Base-by-base conservation (phyloP, 2,888 invertebrate species). In the Eupithecia subfuscata region DNA sequence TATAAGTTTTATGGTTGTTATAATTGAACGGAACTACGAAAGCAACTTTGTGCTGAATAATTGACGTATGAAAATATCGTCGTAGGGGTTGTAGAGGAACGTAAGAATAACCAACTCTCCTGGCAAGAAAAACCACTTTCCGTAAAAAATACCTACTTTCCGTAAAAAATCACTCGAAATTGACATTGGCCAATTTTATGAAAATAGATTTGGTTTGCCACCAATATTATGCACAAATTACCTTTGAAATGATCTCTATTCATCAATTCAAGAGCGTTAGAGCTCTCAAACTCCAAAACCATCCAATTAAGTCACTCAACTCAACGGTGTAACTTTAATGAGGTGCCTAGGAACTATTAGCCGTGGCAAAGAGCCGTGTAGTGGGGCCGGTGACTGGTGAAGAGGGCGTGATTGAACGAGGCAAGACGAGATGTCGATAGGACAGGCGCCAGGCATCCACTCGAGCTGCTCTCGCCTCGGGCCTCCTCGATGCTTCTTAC, bases 1-100 rank as follows among this genome's bases (percentile, higher is more conserved):
- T 85, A 82, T 78, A 87, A 87, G 85, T 88, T 88, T 88, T 88
- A 86, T 82, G 85, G 83, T 85, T 86, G 85, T 86, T 86, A 83
- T 88, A 88, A 88, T 88, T 88, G 86, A 85, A 72, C 68, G 71
- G 63, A 63, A 43, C 72, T 56, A 64, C 43, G 56, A 60, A 63
- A 67, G 69, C 56, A 72, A 40, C 74, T 69, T 71, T 71, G 12
- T 60, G 43, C 25, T 68, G 68, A 68, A 68, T 68, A 60, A 72
- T 71, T 71, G 18, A 72, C 60, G 67, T 74, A 69, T 45, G 72
- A 68, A 67, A 68, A 68, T 34, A 69, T 68, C 68, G 48, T 69
- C 45, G 30, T 25, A 60, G 60, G 60, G 25, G 60, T 60, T 60
- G 60, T 60, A 60, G 22, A 56, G 52, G n/a, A 12, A 60, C 25